These are phyloP conservation scores for Charaxes varanes DNA, from an alignment of 1,140 invertebrate species.

Conservation along the genomic window DNA sequence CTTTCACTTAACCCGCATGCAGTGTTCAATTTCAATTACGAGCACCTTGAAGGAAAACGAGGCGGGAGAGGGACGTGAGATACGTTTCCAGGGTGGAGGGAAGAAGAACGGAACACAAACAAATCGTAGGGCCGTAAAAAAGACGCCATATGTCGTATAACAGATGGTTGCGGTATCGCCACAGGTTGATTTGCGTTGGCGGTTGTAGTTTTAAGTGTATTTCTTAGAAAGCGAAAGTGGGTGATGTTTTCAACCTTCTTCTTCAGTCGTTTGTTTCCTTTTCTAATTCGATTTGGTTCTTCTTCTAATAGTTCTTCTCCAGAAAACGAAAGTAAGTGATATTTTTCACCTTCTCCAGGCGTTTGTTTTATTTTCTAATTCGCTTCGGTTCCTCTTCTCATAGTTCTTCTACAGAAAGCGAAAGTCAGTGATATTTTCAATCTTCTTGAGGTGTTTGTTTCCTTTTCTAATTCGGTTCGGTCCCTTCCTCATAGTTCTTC, in stretches of 20 bases:
- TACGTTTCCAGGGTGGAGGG: constrained; percentile 4
- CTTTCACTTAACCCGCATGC: constrained; percentile 65
- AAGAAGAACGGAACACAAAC: constrained; percentile 45
- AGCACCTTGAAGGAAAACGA: constrained; percentile 55
- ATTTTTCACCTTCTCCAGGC: too few species aligned
- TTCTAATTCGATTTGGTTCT: too few species aligned
- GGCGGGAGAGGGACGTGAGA: constrained; percentile 26
- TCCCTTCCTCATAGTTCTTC: constrained; percentile 1
- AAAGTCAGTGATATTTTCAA: too few species aligned
- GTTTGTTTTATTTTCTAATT: too few species aligned
- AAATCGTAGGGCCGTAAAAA: constrained; percentile 61
- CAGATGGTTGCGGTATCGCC: constrained; percentile 43
- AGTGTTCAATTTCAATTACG: constrained; percentile 67
- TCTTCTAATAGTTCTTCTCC: too few species aligned
- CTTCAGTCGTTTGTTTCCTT: background rate
- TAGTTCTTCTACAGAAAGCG: too few species aligned
- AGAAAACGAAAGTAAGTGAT: too few species aligned
- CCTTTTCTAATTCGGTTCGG: too few species aligned
- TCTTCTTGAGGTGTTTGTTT: too few species aligned
- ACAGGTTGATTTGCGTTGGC: constrained; percentile 40
- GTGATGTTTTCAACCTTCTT: background rate
- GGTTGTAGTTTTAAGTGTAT: constrained; percentile 20
- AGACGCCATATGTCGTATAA: constrained; percentile 55
- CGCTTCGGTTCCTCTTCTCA: too few species aligned
- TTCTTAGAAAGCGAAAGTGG: constrained; percentile 22